These are phyloP conservation scores for Otis tarda DNA, from an alignment of 2,113 vertebrate genomes.

Conservation along the genomic window DNA sequence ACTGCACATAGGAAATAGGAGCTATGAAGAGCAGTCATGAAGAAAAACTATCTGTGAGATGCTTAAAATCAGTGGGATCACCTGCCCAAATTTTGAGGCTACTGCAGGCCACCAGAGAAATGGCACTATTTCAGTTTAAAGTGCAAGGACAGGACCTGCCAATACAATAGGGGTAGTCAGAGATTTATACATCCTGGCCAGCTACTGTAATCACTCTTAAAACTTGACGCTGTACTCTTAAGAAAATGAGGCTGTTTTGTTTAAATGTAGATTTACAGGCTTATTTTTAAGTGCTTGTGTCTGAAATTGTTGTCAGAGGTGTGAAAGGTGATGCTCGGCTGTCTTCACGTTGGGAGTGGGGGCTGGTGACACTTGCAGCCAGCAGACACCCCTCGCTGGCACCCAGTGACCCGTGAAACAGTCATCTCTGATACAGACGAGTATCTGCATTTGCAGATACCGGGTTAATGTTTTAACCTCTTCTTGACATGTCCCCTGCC, in stretches of 20 bases:
- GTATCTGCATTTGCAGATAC: background rate
- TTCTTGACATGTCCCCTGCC: background rate
- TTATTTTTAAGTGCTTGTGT: accelerated
- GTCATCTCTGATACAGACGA: accelerated
- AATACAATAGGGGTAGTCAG: background rate
- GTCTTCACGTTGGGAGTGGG: accelerated
- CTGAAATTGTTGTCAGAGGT: background rate
- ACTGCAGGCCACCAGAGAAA: background rate
- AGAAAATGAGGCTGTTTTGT: background rate
- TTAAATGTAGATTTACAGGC: background rate
- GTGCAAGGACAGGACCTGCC: background rate
- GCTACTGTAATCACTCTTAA: background rate
- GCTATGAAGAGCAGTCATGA: background rate
- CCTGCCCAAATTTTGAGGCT: background rate
- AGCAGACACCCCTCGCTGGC: accelerated
- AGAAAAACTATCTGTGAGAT: background rate
- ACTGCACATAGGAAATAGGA: background rate
- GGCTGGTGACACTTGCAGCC: background rate
- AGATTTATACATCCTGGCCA: background rate
- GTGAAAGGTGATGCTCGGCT: accelerated
- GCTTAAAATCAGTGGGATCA: background rate
- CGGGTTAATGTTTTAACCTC: background rate
- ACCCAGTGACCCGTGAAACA: too few species aligned
- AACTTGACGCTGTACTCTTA: background rate
- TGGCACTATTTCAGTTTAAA: background rate